Evolutionary conservation across 2,888 invertebrate genomes (phyloP).

Genomic region (Microctonus aethiopoides): DNA sequence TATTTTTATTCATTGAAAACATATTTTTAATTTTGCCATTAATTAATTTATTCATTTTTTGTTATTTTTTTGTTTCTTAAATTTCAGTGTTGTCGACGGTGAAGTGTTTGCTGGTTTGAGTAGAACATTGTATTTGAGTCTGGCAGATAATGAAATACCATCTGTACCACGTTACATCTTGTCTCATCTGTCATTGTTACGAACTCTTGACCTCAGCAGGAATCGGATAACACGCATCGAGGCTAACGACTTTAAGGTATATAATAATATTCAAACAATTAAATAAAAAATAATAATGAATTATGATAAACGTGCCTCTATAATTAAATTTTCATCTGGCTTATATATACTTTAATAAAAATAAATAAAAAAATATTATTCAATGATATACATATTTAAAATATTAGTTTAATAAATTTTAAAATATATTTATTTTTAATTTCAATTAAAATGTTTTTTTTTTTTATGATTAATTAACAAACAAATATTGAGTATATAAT

Average conservation of each 20-base stretch:
- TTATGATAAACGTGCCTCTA: no score
- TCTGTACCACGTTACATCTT: slow-evolving; percentile 82
- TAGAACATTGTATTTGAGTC: slow-evolving; percentile 79
- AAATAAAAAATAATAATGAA: background rate
- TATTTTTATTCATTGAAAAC: no score
- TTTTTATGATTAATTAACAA: no score
- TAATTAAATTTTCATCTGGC: background rate
- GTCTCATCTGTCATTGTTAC: slow-evolving; percentile 80
- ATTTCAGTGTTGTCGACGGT: slow-evolving; percentile 78
- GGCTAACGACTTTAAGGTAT: slow-evolving; percentile 82
- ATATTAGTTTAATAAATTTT: no score
- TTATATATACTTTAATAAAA: background rate
- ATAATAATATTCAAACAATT: slow-evolving; percentile 35
- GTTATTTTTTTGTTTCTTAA: slow-evolving; percentile 37
- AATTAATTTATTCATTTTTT: background rate
- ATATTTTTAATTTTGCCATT: background rate
- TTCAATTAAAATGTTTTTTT: no score
- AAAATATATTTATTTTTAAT: no score
- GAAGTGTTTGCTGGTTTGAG: slow-evolving; percentile 81
- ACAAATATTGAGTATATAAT: no score
- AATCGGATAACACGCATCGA: slow-evolving; percentile 81
- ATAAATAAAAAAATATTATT: background rate
- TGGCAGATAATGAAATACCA: slow-evolving; percentile 82
- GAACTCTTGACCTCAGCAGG: slow-evolving; percentile 84
- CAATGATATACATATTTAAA: no score